A percentile compares a stretch with the other conserved stretches of the same genome.
These are phyloP conservation scores for Drosophila maculinotata DNA, from an alignment of 2,888 invertebrate genomes.

Conservation along the genomic window DNA sequence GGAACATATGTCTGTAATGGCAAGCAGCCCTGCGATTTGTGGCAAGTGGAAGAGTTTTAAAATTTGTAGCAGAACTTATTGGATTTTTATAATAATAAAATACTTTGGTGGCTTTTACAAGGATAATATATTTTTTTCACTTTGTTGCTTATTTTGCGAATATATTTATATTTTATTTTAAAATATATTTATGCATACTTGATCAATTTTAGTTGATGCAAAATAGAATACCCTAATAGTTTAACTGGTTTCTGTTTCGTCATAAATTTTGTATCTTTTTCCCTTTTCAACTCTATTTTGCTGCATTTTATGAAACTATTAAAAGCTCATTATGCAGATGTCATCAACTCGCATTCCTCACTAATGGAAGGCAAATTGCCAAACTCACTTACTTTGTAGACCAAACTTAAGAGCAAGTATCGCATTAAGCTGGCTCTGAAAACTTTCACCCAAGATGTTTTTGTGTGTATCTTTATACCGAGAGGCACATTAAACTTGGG, in stretches of 20 bases:
- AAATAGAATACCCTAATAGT: too few species aligned
- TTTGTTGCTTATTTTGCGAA: too few species aligned
- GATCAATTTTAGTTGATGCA: too few species aligned
- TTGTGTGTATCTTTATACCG: conserved; percentile 1
- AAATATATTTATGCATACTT: too few species aligned
- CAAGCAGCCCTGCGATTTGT: conserved; percentile 19
- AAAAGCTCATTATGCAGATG: conserved; percentile 39
- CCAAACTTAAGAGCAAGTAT: background rate
- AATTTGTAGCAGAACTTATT: conserved; percentile 35
- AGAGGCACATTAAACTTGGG: conserved; percentile 24
- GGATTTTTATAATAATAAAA: background rate
- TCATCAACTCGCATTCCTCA: conserved; percentile 5
- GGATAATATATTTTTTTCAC: too few species aligned
- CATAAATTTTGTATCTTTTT: background rate
- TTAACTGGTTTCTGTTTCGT: too few species aligned
- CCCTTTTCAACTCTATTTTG: background rate
- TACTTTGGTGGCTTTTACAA: conserved; percentile 1
- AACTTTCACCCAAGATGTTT: conserved; percentile 36
- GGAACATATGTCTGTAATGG: conserved; percentile 50
- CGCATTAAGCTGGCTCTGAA: conserved; percentile 11
- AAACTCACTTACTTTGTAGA: conserved; percentile 46
- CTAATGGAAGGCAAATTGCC: conserved; percentile 51
- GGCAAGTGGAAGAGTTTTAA: conserved; percentile 10
- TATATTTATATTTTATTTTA: too few species aligned
- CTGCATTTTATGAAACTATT: conserved; percentile 10